Percentiles rank a stretch among this genome's conserved stretches.
Conservation (phyloP, 92 coral and sea anemone genomes). For the Palythoa grandiflora region DNA sequence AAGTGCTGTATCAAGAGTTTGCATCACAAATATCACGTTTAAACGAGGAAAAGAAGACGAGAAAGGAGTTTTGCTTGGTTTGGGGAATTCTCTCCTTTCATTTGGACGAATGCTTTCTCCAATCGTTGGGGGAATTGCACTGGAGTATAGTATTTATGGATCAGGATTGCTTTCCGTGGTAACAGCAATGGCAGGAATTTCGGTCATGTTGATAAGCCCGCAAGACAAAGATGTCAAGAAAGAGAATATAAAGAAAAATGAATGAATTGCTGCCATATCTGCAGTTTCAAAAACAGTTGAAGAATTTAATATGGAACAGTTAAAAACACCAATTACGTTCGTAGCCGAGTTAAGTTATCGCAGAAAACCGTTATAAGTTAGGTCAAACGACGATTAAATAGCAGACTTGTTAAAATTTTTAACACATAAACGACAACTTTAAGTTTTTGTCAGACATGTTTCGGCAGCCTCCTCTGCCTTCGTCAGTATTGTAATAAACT, state of each 20-base stretch:
- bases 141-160: conserved; percentile 82
- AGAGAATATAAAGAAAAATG: conserved; percentile 41
- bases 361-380: too few species aligned
- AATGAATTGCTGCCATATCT: not conserved
- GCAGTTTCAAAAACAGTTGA: too few species aligned
- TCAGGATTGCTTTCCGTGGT: conserved; percentile 78
- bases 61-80: conserved; percentile 89
- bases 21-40: conserved; percentile 80
- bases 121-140: conserved; percentile 86
- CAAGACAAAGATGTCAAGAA: conserved; percentile 41
- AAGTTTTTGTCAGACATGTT: too few species aligned
- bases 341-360: too few species aligned
- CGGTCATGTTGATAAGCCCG: conserved; percentile 59
- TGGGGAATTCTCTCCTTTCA: conserved; percentile 87
- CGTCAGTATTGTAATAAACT: too few species aligned
- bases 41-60: conserved; percentile 78
- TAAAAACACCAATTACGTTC: too few species aligned
- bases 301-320: too few species aligned
- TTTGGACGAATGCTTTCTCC: conserved; percentile 98
- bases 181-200: conserved; percentile 73
- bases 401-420: too few species aligned
- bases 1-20: conserved; percentile 88
- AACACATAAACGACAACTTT: too few species aligned
- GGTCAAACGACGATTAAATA: too few species aligned
- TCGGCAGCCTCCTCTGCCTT: too few species aligned